These are phyloP conservation scores for Macrotis lagotis DNA, from an alignment of 2,113 vertebrate genomes.

Conservation along the genomic window DNA sequence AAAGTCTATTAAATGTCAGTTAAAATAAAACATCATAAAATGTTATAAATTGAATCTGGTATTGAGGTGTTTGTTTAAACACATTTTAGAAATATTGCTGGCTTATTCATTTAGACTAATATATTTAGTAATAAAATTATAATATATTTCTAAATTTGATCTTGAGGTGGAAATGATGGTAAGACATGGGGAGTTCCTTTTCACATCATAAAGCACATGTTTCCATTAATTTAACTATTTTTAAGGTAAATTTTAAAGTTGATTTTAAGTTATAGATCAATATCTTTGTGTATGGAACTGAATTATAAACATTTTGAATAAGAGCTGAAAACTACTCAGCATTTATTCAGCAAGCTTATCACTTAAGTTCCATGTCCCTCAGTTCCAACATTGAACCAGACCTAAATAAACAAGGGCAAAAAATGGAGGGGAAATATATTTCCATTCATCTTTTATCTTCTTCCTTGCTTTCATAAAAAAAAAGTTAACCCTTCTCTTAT, in stretches of 20 bases:
- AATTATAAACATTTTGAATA: constrained; percentile 52
- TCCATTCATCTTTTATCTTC: constrained; percentile 24
- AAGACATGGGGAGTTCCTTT: constrained; percentile 56
- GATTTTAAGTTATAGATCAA: constrained; percentile 28
- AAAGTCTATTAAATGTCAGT: constrained; percentile 81
- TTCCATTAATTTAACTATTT: constrained; percentile 51
- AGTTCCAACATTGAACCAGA: background rate
- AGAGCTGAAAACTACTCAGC: constrained; percentile 42
- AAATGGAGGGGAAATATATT: constrained; percentile 24
- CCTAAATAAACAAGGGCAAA: constrained; percentile 34
- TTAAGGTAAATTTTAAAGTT: constrained; percentile 52
- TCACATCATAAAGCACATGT: background rate
- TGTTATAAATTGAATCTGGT: constrained; percentile 81
- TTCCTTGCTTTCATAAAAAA: constrained; percentile 34
- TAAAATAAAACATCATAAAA: constrained; percentile 75
- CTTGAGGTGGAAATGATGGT: constrained; percentile 51
- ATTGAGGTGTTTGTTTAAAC: constrained; percentile 73
- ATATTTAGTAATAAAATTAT: constrained; percentile 55
- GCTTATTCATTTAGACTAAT: constrained; percentile 61
- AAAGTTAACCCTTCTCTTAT: constrained; percentile 2
- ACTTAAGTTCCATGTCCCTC: constrained; percentile 3
- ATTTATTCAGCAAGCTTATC: constrained; percentile 29
- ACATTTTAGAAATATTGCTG: constrained; percentile 53
- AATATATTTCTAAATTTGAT: constrained; percentile 68
- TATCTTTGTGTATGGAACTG: constrained; percentile 59